Evolutionary conservation across 2,797 vertebrate species (phyloP).

Genomic region (Danio aesculapii): DNA sequence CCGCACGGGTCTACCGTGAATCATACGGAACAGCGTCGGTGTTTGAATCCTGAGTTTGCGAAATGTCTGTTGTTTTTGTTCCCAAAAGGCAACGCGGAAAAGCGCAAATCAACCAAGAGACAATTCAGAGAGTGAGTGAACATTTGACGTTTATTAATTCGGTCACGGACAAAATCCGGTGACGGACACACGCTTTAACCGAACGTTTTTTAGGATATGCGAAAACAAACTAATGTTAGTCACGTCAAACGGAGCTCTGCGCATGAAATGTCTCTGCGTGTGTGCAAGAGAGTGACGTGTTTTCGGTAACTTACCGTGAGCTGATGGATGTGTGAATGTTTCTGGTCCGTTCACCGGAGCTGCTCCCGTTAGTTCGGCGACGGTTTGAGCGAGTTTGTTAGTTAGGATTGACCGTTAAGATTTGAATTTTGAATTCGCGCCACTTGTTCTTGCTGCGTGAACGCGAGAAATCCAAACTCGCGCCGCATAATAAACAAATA

Average conservation of each 20-base stretch:
- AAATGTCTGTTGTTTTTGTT: slow-evolving; percentile 91
- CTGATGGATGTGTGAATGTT: too few relatives aligned
- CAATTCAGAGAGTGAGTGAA: slow-evolving; percentile 86
- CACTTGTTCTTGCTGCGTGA: neutral
- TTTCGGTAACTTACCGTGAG: neutral
- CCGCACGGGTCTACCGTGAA: neutral
- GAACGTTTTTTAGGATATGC: neutral
- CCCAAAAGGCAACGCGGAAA: slow-evolving; percentile 88
- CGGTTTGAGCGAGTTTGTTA: neutral
- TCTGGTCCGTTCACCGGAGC: neutral
- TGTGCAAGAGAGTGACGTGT: neutral
- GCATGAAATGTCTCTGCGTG: too few relatives aligned
- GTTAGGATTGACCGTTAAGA: neutral
- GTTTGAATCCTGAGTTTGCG: neutral
- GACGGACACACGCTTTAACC: neutral
- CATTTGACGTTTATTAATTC: neutral
- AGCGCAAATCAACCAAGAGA: slow-evolving; percentile 90
- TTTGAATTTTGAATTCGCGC: neutral
- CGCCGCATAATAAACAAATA: neutral
- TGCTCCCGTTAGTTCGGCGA: neutral
- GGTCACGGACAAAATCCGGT: neutral
- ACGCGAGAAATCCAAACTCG: neutral
- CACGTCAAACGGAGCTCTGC: neutral
- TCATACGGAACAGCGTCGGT: too few relatives aligned
- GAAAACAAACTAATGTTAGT: neutral